A percentile compares a stretch with the other conserved stretches of the same genome.
Conservation (phyloP, 2,888 invertebrate species). For the Drosophila sordidula region DNA sequence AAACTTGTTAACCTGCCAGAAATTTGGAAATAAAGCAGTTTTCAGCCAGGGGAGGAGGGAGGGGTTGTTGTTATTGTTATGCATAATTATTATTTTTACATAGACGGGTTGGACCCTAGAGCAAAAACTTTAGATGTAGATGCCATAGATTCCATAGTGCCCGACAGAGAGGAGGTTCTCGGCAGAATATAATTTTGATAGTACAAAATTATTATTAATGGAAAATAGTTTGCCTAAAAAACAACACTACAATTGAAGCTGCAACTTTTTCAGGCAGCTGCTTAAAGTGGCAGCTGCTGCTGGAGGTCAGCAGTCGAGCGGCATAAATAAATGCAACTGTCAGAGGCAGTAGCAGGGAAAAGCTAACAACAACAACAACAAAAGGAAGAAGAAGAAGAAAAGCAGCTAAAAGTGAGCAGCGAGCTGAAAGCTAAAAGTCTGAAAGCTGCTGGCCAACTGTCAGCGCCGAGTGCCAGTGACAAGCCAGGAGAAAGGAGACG, state of each 20-base stretch:
- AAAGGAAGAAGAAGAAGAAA: slow-evolving; percentile 1
- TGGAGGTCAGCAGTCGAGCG: slow-evolving; percentile 24
- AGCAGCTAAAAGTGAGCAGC: slow-evolving; percentile 11
- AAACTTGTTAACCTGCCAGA: slow-evolving; percentile 49
- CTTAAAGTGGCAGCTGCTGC: slow-evolving; percentile 21
- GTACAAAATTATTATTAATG: slow-evolving; percentile 28
- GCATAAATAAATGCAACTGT: slow-evolving; percentile 73
- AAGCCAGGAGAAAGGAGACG: slow-evolving; percentile 45
- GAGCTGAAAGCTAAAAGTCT: slow-evolving; percentile 40
- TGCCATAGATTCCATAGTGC: not conserved
- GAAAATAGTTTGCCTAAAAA: slow-evolving; percentile 23
- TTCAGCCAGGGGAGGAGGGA: not conserved
- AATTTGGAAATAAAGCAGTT: not conserved
- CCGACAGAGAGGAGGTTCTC: not conserved
- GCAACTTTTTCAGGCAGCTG: slow-evolving; percentile 24
- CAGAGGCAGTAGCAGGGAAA: slow-evolving; percentile 48
- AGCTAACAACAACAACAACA: slow-evolving; percentile 7
- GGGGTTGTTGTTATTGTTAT: slow-evolving; percentile 14
- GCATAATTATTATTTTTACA: slow-evolving; percentile 67
- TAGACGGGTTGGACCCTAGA: not conserved
- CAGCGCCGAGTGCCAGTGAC: slow-evolving; percentile 70
- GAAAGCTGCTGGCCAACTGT: slow-evolving; percentile 74
- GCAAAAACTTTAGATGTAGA: too few species aligned
- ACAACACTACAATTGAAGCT: not conserved
- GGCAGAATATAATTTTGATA: slow-evolving; percentile 23